These are phyloP conservation scores for Ceratoteleas bidentatus DNA, from an alignment of 1,140 invertebrate genomes.

Conservation along the genomic window DNA sequence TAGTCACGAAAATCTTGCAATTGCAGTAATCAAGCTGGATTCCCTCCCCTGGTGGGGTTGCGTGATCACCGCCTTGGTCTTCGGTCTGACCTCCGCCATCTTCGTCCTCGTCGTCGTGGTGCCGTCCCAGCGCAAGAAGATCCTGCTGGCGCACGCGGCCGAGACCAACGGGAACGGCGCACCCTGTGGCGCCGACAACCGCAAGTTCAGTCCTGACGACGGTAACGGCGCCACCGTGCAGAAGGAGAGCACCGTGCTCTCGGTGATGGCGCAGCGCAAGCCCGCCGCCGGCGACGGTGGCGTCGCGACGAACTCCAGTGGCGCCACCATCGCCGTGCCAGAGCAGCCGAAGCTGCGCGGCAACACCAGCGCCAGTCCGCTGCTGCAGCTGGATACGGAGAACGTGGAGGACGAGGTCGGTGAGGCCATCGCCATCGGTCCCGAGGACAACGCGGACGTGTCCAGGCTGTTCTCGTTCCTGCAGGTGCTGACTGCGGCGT, in stretches of 20 bases:
- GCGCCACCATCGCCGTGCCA: constrained; percentile 10
- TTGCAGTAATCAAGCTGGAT: constrained; percentile 93
- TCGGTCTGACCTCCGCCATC: constrained; percentile 87
- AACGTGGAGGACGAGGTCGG: constrained; percentile 68
- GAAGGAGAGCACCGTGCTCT: constrained; percentile 55
- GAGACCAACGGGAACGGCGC: constrained; percentile 71
- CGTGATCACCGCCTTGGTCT: constrained; percentile 85
- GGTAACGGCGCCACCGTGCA: not conserved
- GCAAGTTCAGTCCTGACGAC: constrained; percentile 40
- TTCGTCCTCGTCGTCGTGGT: constrained; percentile 91
- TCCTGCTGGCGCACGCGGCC: constrained; percentile 77
- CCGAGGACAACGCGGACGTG: constrained; percentile 83
- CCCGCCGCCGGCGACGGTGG: constrained; percentile 11
- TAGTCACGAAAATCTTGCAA: not conserved
- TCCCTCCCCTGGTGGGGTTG: constrained; percentile 93
- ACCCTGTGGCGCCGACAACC: constrained; percentile 28
- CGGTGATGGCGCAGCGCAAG: constrained; percentile 52
- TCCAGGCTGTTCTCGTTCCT: constrained; percentile 94
- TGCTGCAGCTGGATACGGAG: constrained; percentile 71
- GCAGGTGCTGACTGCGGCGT: constrained; percentile 97
- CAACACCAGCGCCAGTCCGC: constrained; percentile 78
- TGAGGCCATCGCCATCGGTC: not conserved
- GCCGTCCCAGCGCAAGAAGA: constrained; percentile 88
- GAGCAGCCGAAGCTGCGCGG: constrained; percentile 71
- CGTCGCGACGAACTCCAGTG: not conserved